Base-by-base conservation (phyloP, 2,888 invertebrate species). In the Polydrusus cervinus region DNA sequence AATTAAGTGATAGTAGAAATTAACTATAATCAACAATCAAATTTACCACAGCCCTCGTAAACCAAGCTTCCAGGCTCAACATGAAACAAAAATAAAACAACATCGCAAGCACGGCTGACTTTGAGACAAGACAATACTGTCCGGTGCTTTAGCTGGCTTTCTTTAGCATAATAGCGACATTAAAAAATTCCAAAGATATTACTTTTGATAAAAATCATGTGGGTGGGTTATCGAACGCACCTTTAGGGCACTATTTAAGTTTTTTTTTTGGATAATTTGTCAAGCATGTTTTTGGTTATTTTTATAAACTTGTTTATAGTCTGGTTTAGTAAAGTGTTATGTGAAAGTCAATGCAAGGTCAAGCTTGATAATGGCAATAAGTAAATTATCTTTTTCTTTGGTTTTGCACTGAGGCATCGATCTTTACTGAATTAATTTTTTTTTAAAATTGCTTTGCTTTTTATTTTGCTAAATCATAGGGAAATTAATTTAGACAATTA, bases 111-210 rank as follows among this genome's bases (percentile, higher is more conserved):
- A 38, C 57, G 57, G 34, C 38, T 38, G 10, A 34, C 57, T 34
- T 38, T 25, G 16, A 57, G 57, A 57, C 34, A 57, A 57, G 57
- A 57, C 45, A 62, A 62, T 62, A 45, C 61, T n/a, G n/a, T 45
- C 40, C n/a, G 60, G 18, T 45, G 13, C 47, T 47, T 14, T n/a
- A 47, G 16, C 47, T 47, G 47, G 64, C 30, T 51, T 49, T 38
- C 66, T 38, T 45, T 51, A 69, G 25, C 61, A 82, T 85, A 85
- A 85, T 85, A 83, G 84, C 84, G 81, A 83, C 83, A 85, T 86
- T 85, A 85, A 85, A 85, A 85, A 85, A 86, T 85, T 85, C 85
- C 82, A 78, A 73, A 83, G 84, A 84, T 84, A 80, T 34, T 55
- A 45, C 79, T 79, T 80, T 75, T 81, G 82, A 85, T 85, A 84